Base-by-base conservation (phyloP, 2,888 invertebrate species). In the Calephelis perditalis region DNA sequence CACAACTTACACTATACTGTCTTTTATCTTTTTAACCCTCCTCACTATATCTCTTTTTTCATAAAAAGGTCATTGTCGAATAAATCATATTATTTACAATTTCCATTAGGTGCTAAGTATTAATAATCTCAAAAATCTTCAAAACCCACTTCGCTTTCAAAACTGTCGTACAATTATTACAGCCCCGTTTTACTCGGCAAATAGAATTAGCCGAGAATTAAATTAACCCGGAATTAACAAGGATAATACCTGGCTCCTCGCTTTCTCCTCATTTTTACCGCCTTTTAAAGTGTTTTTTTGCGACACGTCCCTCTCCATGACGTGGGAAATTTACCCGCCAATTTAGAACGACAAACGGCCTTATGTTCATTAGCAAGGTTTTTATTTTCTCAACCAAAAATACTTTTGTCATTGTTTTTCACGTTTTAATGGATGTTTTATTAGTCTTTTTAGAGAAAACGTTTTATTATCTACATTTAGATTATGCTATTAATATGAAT, bases 161-260 rank as follows among this genome's bases (percentile, higher is more conserved):
- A 88, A 86, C 74, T 76, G 79, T 79, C 82, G 77, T 77, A 81
- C 83, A 89, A 87, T 90, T 90, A 89, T 86, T 88, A 86, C 89
- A 81, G 84, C 81, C 83, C 83, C 86, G 81, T 85, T 87, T 84
- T 84, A 70, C 85, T 85, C 82, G 71, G 81, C 83, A 88, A 90
- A 89, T 90, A 89, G 89, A 89, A 89, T 90, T 89, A 89, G 81
- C 86, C 84, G 84, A 72, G 85, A 89, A 90, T 89, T 88, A 86
- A 87, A 90, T 90, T 89, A 88, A 79, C 82, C 82, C 74, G 78
- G 88, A 82, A 89, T 89, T 90, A 90, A 86, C 89, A 87, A 82
- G 89, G 88, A 89, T 90, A 89, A 90, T 89, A 79, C 83, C 77
- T 76, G 79, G 76, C 79, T 80, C 75, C 78, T 76, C 77, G 69